Percentiles rank a stretch among this genome's conserved stretches.
phyloP scores from a whole-genome alignment of 2,888 invertebrate species.

The Himalopsyche japonica region DNA sequence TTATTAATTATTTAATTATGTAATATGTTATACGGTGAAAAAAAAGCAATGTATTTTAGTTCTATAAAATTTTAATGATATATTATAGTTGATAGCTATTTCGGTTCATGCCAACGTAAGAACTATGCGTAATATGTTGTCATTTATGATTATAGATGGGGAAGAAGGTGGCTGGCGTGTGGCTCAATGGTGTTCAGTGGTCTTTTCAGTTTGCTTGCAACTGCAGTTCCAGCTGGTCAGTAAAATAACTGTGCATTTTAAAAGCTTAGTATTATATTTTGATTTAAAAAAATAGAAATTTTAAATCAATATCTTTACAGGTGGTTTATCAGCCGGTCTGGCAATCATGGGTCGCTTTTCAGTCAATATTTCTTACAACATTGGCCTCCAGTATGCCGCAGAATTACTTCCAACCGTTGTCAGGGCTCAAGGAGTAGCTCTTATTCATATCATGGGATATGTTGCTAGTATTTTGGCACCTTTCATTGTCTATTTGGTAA shows the following conservation, averaged over 20 bases:
- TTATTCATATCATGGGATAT: constrained; percentile 87
- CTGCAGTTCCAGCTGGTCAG: constrained; percentile 62
- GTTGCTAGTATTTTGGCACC: constrained; percentile 82
- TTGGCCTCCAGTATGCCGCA: constrained; percentile 86
- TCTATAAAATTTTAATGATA: too few relatives aligned
- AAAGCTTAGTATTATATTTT: neutral
- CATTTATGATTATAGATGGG: constrained; percentile 61
- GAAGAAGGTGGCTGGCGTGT: constrained; percentile 82
- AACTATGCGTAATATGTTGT: too few relatives aligned
- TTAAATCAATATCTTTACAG: constrained; percentile 48
- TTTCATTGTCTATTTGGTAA: constrained; percentile 81
- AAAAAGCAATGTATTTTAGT: too few relatives aligned
- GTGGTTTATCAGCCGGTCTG: constrained; percentile 72
- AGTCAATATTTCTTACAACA: constrained; percentile 88
- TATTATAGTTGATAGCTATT: too few relatives aligned
- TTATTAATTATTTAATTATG: too few relatives aligned
- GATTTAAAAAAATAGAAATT: neutral
- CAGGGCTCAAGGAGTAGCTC: constrained; percentile 81
- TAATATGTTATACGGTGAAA: too few relatives aligned
- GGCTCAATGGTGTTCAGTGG: constrained; percentile 82
- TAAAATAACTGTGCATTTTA: neutral
- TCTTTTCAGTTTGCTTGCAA: constrained; percentile 77
- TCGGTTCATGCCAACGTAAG: too few relatives aligned
- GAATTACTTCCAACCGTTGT: constrained; percentile 87
- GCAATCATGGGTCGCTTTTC: constrained; percentile 84